These are phyloP conservation scores for silkworm (Bombyx mori) DNA, from an alignment of 1,140 invertebrate species.

Conservation along the genomic window ASM3026992v2 NC_085127.1:3529001-3529500, in stretches of 20 bases:
- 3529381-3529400: neutral
- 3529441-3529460: too few relatives aligned
- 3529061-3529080: neutral
- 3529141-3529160: conserved; percentile 35
- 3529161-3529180: conserved; percentile 6
- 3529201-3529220: conserved; percentile 25
- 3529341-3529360: too few relatives aligned
- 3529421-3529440: too few relatives aligned
- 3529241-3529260: conserved; percentile 17
- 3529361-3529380: too few relatives aligned
- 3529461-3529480: too few relatives aligned
- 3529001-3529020: too few relatives aligned
- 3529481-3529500: too few relatives aligned
- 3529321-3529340: neutral
- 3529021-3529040: too few relatives aligned
- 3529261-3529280: conserved; percentile 29
- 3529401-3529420: too few relatives aligned
- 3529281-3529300: conserved; percentile 7
- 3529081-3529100: neutral
- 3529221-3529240: conserved; percentile 27
- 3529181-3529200: conserved; percentile 28
- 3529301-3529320: conserved; percentile 1
- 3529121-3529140: conserved; percentile 22
- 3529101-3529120: conserved; percentile 5
- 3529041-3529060: too few relatives aligned